Base-by-base conservation (phyloP, 2,113 vertebrate species). In the Echinops telfairi region DNA sequence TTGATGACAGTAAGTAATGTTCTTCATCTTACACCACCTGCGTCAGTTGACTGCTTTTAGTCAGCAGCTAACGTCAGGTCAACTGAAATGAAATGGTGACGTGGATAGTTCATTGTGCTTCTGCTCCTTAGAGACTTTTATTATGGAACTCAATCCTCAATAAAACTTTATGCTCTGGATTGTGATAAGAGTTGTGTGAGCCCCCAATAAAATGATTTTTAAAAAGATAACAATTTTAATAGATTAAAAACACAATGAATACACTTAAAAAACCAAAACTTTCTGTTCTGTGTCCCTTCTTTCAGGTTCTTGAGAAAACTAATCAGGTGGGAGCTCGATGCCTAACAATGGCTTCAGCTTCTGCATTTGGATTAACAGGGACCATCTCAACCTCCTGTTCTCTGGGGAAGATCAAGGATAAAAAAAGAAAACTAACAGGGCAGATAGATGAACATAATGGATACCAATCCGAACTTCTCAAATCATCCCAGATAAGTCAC, bases 71-170 rank as follows among this genome's bases (percentile, higher is more conserved):
- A 25, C n/a, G 25, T 60, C 60, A 22, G 58, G 5, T 40, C 31
- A 29, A 40, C 5, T 40, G 7, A 23, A 81, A 40, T 19, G 22
- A 36, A 73, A 12, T 20, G 31, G 40, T 27, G 25, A 53, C 43
- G 15, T 11, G 19, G 53, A n/a, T 2, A 16, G 6, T 31, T 71
- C 31, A 53, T 15, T 36, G 20, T 12, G 11, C 9, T 58, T 17
- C 25, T n/a, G 17, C 2, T 64, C 14, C 47, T 71, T 12, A 9
- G 22, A 6, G 11, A 64, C 12, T 78, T 40, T 31, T 31, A 40
- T 2, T 1, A 15, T 27, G 57, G 20, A 1, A 6, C 16, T 0
- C 12, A 62, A 66, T 14, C 4, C 20, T 38, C 27, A 27, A 0
- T 22, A 75, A 71, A 57, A 53, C 47, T 53, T 14, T 75, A 22